Evolutionary conservation across 2,888 invertebrate genomes (phyloP).

Genomic region (Elaeidobius kamerunicus): DNA sequence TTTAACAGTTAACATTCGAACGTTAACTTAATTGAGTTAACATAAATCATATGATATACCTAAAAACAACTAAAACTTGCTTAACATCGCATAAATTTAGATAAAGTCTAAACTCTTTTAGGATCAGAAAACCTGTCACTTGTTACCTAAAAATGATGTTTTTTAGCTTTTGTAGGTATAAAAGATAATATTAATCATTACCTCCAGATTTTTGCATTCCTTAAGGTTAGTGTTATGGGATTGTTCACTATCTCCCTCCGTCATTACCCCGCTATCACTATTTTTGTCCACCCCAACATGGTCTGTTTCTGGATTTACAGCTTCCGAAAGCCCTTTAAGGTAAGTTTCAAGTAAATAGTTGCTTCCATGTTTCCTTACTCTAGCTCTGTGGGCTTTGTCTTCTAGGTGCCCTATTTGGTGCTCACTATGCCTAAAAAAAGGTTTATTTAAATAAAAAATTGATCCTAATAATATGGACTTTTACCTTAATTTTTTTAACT

Average conservation of each 20-base stretch:
- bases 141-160: slow-evolving; percentile 30
- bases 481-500: slow-evolving; percentile 49
- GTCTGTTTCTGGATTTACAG: slow-evolving; percentile 47
- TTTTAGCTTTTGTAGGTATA: background rate
- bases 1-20: too few species aligned
- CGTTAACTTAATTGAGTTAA: too few species aligned
- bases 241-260: slow-evolving; percentile 60
- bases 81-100: too few species aligned
- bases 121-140: slow-evolving; percentile 48
- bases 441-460: background rate
- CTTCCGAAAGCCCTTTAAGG: slow-evolving; percentile 57
- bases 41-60: too few species aligned
- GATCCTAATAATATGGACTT: background rate
- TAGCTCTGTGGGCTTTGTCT: slow-evolving; percentile 70
- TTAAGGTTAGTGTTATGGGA: slow-evolving; percentile 44
- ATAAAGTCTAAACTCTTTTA: too few species aligned
- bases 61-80: too few species aligned
- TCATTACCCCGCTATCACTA: slow-evolving; percentile 67
- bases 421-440: slow-evolving; percentile 53
- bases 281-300: slow-evolving; percentile 58
- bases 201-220: slow-evolving; percentile 43
- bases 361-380: slow-evolving; percentile 72
- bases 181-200: too few species aligned
- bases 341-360: slow-evolving; percentile 79
- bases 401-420: slow-evolving; percentile 75